These are phyloP conservation scores for Yponomeuta plumbellus DNA, from an alignment of 2,888 invertebrate genomes.

Conservation along the genomic window DNA sequence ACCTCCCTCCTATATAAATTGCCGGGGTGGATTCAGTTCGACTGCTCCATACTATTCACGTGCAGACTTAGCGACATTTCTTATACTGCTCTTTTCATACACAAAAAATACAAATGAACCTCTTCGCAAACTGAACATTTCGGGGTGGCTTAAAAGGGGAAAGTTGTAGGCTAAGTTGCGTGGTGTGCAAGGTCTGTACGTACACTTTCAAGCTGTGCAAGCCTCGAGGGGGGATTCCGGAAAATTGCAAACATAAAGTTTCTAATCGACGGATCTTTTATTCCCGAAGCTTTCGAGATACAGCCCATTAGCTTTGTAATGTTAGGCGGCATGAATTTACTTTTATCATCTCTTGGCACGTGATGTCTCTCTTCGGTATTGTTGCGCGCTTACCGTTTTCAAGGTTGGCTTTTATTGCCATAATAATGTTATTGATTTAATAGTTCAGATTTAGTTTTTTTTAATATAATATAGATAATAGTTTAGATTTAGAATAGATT, in stretches of 20 bases:
- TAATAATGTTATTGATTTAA: not conserved
- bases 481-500: no score
- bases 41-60: slow-evolving; percentile 32
- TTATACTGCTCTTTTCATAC: not conserved
- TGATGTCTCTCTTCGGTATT: slow-evolving; percentile 66
- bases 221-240: slow-evolving; percentile 45
- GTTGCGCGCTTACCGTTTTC: slow-evolving; percentile 29
- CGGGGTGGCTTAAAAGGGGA: not conserved
- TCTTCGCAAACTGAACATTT: slow-evolving; percentile 20
- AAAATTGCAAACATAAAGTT: slow-evolving; percentile 75
- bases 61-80: slow-evolving; percentile 20
- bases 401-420: slow-evolving; percentile 20
- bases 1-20: slow-evolving; percentile 40
- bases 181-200: slow-evolving; percentile 31
- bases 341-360: slow-evolving; percentile 74
- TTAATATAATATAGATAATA: no score
- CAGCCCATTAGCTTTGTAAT: slow-evolving; percentile 74
- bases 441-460: not conserved
- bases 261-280: slow-evolving; percentile 76
- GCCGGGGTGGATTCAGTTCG: slow-evolving; percentile 39
- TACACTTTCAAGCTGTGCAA: slow-evolving; percentile 40
- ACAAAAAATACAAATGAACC: not conserved
- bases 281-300: slow-evolving; percentile 68
- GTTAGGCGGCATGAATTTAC: slow-evolving; percentile 70
- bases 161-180: slow-evolving; percentile 19